phyloP scores from a whole-genome alignment of 2,888 invertebrate species.

The Cremastobaeus sp. region DNA sequence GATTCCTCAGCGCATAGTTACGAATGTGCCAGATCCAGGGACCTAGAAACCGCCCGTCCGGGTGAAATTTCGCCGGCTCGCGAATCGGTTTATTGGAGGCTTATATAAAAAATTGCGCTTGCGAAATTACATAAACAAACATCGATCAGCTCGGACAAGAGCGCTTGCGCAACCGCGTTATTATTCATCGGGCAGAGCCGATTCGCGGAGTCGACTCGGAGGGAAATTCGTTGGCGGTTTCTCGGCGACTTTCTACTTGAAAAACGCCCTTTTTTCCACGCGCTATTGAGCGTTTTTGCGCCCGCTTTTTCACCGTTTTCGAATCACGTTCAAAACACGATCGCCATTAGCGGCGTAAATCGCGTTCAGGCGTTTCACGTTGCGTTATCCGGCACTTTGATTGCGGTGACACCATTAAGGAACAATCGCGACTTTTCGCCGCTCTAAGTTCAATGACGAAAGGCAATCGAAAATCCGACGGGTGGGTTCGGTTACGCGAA shows the following conservation, averaged over 20 bases:
- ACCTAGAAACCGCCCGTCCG: slow-evolving; percentile 19
- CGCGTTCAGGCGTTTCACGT: slow-evolving; percentile 4
- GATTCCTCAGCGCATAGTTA: slow-evolving; percentile 25
- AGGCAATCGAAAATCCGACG: slow-evolving; percentile 23
- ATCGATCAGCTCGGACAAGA: background rate
- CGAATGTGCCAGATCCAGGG: slow-evolving; percentile 45
- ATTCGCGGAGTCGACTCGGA: slow-evolving; percentile 10
- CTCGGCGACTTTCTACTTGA: slow-evolving; percentile 30
- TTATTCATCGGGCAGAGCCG: slow-evolving; percentile 8
- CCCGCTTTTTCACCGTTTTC: too few relatives aligned
- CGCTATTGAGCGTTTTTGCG: too few relatives aligned
- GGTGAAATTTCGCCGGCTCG: background rate
- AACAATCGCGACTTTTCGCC: slow-evolving; percentile 7
- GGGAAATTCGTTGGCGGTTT: slow-evolving; percentile 22
- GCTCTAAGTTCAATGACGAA: slow-evolving; percentile 35
- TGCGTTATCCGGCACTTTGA: background rate
- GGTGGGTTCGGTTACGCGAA: slow-evolving; percentile 28
- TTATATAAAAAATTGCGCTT: too few relatives aligned
- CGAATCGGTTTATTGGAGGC: background rate
- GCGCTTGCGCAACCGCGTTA: slow-evolving; percentile 5
- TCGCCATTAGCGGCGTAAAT: slow-evolving; percentile 4
- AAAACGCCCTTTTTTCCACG: too few relatives aligned
- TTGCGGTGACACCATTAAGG: background rate
- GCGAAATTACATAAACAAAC: slow-evolving; percentile 10
- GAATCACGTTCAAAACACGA: slow-evolving; percentile 2